Percentiles rank a stretch among this genome's conserved stretches.
phyloP scores from a whole-genome alignment of 1,140 invertebrate genomes.

The Papilio dardanus region DNA sequence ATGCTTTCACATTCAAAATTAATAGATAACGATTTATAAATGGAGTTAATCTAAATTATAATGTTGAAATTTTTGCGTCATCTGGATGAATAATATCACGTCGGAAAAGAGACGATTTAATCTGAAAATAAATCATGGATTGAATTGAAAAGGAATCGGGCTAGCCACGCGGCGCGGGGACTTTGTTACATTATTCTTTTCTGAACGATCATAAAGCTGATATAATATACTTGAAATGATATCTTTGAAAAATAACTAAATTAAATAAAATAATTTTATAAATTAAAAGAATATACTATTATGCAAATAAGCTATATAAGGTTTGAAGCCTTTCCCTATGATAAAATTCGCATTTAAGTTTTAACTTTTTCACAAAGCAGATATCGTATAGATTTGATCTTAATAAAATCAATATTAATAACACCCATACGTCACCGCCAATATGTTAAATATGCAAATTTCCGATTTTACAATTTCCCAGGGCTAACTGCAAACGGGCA shows the following conservation, averaged over 20 bases:
- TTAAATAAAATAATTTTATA: neutral
- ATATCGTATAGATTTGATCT: no score
- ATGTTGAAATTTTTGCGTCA: neutral
- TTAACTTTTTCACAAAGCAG: no score
- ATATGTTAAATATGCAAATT: no score
- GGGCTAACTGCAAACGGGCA: no score
- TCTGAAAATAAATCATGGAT: constrained; percentile 13
- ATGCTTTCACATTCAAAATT: neutral
- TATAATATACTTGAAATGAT: neutral
- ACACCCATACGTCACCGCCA: no score
- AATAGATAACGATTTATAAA: neutral
- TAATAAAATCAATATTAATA: no score
- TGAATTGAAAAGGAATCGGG: constrained; percentile 14
- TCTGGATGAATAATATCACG: constrained; percentile 10
- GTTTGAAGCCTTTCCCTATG: no score
- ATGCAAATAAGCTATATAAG: no score
- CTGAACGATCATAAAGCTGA: neutral
- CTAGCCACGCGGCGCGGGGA: neutral
- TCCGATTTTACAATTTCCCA: no score
- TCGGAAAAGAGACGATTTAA: neutral
- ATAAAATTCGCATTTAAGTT: no score
- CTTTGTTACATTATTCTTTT: neutral
- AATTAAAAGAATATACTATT: neutral
- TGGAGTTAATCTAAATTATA: neutral
- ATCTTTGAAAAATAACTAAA: neutral